Conservation (phyloP, 1,140 invertebrate species). For the Charaxes varanes region DNA sequence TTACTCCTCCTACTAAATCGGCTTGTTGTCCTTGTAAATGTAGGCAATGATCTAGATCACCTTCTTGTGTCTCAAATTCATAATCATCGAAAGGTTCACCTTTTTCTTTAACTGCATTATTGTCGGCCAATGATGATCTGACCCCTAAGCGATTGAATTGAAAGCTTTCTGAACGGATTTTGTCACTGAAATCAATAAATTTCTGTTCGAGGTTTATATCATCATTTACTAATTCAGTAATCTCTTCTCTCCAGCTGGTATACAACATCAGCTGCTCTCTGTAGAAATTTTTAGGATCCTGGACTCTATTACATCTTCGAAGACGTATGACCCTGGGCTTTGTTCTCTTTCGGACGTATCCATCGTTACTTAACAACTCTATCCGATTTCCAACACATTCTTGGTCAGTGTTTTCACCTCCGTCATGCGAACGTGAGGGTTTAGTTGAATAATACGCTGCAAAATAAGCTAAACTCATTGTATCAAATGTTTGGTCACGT, state of each 20-base stretch:
- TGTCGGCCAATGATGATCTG: neutral
- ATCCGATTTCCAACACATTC: too few relatives aligned
- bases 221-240: neutral
- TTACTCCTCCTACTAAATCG: too few relatives aligned
- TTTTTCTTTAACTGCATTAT: neutral
- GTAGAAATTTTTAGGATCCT: slow-evolving; percentile 1
- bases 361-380: neutral
- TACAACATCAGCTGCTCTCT: slow-evolving; percentile 3
- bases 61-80: neutral
- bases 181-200: neutral
- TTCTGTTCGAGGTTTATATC: neutral
- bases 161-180: neutral
- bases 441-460: slow-evolving; percentile 1
- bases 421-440: too few relatives aligned
- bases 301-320: neutral
- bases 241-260: neutral
- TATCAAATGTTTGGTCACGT: neutral
- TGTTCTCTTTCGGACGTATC: neutral
- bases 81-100: neutral
- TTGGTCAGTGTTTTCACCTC: too few relatives aligned
- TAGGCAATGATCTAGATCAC: neutral
- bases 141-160: neutral
- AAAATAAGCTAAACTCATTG: slow-evolving; percentile 3
- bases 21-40: neutral
- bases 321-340: neutral